phyloP scores from a whole-genome alignment of 2,888 invertebrate species.

The Odontothrips loti region DNA sequence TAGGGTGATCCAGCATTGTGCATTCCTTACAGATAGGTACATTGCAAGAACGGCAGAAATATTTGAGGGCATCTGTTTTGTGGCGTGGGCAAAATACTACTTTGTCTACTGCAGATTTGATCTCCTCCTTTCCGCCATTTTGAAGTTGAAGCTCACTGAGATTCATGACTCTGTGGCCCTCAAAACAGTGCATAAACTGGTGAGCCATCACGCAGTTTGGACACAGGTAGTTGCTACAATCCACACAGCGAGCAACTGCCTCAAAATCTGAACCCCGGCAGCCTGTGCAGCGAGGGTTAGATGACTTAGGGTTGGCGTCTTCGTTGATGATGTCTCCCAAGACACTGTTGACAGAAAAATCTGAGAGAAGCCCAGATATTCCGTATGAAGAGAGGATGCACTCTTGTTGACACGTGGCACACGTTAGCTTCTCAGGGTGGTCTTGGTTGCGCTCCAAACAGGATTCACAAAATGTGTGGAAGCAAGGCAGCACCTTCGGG shows the following conservation, averaged over 20 bases:
- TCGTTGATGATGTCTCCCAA: conserved; percentile 41
- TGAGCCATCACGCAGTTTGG: conserved; percentile 98
- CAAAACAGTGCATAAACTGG: conserved; percentile 98
- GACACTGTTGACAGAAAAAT: conserved; percentile 55
- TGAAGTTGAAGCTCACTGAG: conserved; percentile 40
- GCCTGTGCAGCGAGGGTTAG: conserved; percentile 75
- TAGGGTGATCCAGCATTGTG: conserved; percentile 80
- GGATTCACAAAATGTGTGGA: conserved; percentile 77
- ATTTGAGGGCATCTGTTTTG: conserved; percentile 85
- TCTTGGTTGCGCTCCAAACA: conserved; percentile 72
- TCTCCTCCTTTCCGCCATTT: conserved; percentile 45
- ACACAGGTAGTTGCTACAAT: conserved; percentile 94
- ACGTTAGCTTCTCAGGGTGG: conserved; percentile 66
- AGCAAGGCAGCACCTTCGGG: conserved; percentile 73
- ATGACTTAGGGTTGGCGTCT: conserved; percentile 42
- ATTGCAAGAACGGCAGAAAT: conserved; percentile 90
- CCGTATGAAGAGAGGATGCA: conserved; percentile 54
- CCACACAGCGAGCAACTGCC: conserved; percentile 93
- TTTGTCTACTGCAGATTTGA: conserved; percentile 49
- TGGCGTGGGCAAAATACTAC: conserved; percentile 79
- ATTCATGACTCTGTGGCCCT: conserved; percentile 83
- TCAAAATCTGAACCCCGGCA: conserved; percentile 93
- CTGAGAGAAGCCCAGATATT: conserved; percentile 62
- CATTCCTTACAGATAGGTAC: conserved; percentile 94
- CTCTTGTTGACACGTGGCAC: conserved; percentile 62